Percentiles rank a stretch among this genome's conserved stretches.
Conservation (phyloP, 2,797 vertebrate genomes). For the Pygocentrus nattereri region DNA sequence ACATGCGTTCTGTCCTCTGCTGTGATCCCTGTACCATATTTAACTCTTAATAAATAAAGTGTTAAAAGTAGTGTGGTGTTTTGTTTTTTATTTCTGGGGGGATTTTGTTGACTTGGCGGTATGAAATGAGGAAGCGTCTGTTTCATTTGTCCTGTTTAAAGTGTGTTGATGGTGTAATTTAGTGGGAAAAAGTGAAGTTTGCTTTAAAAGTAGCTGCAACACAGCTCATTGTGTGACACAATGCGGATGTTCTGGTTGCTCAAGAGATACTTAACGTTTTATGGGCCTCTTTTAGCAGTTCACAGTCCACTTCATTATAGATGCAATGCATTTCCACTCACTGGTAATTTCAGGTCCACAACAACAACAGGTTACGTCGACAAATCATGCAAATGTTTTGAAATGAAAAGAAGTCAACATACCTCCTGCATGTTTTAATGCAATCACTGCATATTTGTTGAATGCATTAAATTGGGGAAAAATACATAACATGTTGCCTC, state of each 20-base stretch:
- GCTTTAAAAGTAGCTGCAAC: background rate
- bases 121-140: background rate
- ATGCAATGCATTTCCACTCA: too few relatives aligned
- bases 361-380: too few relatives aligned
- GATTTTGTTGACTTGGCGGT: background rate
- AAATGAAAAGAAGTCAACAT: too few relatives aligned
- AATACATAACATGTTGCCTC: too few relatives aligned
- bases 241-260: background rate
- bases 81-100: background rate
- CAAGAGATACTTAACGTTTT: background rate
- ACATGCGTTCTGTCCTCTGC: conserved; percentile 29
- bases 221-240: background rate
- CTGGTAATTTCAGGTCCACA: too few relatives aligned
- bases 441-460: too few relatives aligned
- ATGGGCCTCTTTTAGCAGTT: background rate
- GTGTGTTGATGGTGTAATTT: background rate
- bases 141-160: background rate
- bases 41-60: conserved; percentile 62
- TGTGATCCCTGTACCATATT: conserved; percentile 48
- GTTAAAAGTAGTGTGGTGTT: too few relatives aligned
- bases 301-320: too few relatives aligned
- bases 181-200: background rate
- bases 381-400: too few relatives aligned
- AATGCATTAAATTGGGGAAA: too few relatives aligned
- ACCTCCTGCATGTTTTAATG: too few relatives aligned